Conservation (phyloP, 2,113 vertebrate genomes). For the Platysteira castanea region DNA sequence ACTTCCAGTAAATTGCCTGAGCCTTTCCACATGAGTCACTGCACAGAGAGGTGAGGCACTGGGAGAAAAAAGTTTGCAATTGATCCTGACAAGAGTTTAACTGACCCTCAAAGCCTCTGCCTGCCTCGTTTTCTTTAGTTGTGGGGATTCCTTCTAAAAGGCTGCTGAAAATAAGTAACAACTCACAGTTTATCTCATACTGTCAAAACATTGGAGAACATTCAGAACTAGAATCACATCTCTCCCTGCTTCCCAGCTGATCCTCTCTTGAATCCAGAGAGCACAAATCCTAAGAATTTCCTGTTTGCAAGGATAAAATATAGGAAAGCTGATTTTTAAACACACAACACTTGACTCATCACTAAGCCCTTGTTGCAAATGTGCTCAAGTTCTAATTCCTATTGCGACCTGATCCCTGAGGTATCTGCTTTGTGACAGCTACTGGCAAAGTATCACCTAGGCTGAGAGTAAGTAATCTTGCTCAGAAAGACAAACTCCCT, state of each 20-base stretch:
- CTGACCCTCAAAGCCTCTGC: neutral
- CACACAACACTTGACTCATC: neutral
- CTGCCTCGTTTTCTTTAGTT: neutral
- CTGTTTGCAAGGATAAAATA: neutral
- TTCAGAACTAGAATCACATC: neutral
- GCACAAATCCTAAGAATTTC: neutral
- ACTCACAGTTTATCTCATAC: neutral
- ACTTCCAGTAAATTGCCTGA: neutral
- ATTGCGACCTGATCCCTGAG: neutral
- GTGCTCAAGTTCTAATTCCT: neutral
- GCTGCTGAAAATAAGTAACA: neutral
- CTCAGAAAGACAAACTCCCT: neutral
- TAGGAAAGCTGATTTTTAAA: neutral
- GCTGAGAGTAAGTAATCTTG: neutral
- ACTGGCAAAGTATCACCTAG: neutral
- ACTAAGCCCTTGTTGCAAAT: neutral
- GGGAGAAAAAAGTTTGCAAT: neutral
- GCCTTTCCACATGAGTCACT: constrained; percentile 3
- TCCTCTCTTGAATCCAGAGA: neutral
- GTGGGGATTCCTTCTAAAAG: neutral
- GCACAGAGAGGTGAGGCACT: neutral
- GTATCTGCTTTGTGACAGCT: neutral
- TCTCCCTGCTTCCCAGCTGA: neutral
- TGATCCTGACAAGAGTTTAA: neutral
- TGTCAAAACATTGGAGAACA: neutral